Percentiles rank a stretch among this genome's conserved stretches.
These are phyloP conservation scores for Cygnus atratus DNA, from an alignment of 2,113 vertebrate species.

Conservation along the genomic window DNA sequence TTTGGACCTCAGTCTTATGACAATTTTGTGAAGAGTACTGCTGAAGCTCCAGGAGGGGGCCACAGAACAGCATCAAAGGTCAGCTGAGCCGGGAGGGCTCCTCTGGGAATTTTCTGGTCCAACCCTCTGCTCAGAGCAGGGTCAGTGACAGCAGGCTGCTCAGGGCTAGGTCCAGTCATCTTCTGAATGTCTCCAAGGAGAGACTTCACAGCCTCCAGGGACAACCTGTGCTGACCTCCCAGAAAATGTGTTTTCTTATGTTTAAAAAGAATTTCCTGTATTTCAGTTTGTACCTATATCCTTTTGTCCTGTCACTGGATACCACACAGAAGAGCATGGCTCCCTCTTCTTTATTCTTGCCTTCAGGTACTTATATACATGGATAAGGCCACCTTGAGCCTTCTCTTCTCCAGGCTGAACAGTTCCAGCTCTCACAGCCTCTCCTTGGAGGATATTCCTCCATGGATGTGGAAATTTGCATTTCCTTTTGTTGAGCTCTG, in stretches of 20 bases:
- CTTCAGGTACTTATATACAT: neutral
- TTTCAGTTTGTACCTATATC: neutral
- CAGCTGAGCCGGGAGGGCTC: neutral
- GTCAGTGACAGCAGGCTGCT: neutral
- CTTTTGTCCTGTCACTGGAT: neutral
- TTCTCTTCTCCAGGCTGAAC: rapidly evolving
- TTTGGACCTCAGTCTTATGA: neutral
- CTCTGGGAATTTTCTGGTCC: neutral
- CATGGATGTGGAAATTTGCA: neutral
- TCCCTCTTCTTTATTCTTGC: neutral
- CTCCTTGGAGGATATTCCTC: rapidly evolving
- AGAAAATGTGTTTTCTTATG: neutral
- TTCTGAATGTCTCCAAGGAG: neutral
- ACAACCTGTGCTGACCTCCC: neutral
- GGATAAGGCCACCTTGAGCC: neutral
- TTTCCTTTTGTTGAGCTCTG: neutral
- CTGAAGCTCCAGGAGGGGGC: neutral
- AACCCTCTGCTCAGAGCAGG: neutral
- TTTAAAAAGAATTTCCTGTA: neutral
- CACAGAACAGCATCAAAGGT: neutral
- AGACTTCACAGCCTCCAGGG: neutral
- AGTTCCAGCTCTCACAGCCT: neutral
- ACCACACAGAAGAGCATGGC: neutral
- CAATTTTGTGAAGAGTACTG: neutral
- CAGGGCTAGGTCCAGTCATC: neutral